These are phyloP conservation scores for Torymus texanus DNA, from an alignment of 2,888 invertebrate species.

Conservation along the genomic window DNA sequence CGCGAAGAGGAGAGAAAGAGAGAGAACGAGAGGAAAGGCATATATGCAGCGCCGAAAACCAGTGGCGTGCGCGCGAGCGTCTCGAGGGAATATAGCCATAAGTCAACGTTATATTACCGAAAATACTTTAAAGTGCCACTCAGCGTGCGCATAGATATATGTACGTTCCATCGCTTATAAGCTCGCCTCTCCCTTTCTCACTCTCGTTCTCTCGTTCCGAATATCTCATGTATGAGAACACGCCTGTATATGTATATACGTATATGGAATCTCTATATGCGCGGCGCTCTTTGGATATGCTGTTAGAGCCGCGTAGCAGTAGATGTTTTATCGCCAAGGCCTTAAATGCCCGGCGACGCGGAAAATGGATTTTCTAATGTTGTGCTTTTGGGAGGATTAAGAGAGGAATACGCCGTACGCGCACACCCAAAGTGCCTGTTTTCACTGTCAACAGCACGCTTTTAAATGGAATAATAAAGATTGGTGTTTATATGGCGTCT, in stretches of 20 bases:
- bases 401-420: not conserved
- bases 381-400: constrained; percentile 39
- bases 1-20: constrained; percentile 52
- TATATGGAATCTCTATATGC: constrained; percentile 38
- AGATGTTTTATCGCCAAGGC: constrained; percentile 66
- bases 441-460: constrained; percentile 42
- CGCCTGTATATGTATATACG: no score
- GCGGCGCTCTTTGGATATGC: constrained; percentile 14
- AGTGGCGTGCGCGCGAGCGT: constrained; percentile 24
- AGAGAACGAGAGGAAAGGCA: constrained; percentile 10
- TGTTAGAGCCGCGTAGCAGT: constrained; percentile 18
- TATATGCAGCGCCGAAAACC: constrained; percentile 34
- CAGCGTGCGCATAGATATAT: constrained; percentile 58
- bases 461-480: constrained; percentile 30
- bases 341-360: constrained; percentile 47
- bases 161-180: constrained; percentile 46
- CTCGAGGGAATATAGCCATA: constrained; percentile 65
- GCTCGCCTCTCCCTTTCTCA: constrained; percentile 21
- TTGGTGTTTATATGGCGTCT: not conserved
- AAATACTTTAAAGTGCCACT: constrained; percentile 74
- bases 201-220: not conserved
- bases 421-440: constrained; percentile 14
- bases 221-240: not conserved
- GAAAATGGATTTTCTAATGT: constrained; percentile 56
- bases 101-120: constrained; percentile 74